phyloP scores from a whole-genome alignment of 2,113 vertebrate genomes.

The Prunella himalayana region DNA sequence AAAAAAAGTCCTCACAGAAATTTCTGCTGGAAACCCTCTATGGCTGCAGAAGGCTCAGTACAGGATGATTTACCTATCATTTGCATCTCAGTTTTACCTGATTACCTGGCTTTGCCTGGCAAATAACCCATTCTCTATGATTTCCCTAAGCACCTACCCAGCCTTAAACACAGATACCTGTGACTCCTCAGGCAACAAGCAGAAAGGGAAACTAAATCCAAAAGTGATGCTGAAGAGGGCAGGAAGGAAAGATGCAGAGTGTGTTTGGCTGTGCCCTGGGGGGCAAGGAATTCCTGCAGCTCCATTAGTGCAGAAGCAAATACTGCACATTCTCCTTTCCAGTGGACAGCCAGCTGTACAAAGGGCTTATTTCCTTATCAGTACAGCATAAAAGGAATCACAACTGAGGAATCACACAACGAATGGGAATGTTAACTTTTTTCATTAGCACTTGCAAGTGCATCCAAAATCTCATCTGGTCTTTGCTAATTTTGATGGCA shows the following conservation, averaged over 20 bases:
- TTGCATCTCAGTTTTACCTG: neutral
- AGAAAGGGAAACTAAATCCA: neutral
- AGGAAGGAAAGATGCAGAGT: neutral
- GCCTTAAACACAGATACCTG: neutral
- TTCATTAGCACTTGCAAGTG: neutral
- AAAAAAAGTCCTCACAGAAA: neutral
- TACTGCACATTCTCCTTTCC: neutral
- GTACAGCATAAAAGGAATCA: neutral
- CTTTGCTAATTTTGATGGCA: neutral
- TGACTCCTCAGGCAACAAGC: neutral
- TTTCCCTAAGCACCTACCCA: neutral
- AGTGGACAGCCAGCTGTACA: neutral
- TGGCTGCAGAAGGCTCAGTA: neutral
- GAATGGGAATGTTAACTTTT: neutral
- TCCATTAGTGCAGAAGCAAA: neutral
- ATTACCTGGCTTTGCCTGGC: neutral
- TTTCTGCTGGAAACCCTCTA: neutral
- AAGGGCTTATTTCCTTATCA: neutral
- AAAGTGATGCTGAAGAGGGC: neutral
- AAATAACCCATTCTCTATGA: neutral
- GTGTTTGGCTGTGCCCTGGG: neutral
- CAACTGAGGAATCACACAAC: neutral
- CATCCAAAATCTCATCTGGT: neutral
- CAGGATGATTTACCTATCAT: neutral
- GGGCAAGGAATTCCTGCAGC: neutral